Percentiles rank a stretch among this genome's conserved stretches.
These are phyloP conservation scores for Ophioderma brevispina DNA, from an alignment of 35 echinoderm and acorn worm species.

Conservation along the genomic window DNA sequence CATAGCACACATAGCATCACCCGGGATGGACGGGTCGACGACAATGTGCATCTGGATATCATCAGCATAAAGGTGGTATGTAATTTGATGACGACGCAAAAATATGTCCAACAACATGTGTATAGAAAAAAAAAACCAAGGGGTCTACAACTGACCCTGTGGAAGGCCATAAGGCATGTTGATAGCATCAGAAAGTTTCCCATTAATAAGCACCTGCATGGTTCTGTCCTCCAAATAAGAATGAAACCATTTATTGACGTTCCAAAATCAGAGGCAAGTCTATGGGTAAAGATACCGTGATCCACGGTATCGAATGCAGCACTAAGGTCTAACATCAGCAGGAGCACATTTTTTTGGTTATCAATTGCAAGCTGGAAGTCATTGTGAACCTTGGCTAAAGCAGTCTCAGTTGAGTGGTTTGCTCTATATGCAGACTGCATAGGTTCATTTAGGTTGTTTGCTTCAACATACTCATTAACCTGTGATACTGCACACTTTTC, in stretches of 20 bases:
- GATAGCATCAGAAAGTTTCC: not conserved
- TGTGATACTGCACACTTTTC: not conserved
- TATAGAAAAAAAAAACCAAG: no score
- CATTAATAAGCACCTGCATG: not conserved
- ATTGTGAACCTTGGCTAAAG: constrained; percentile 16
- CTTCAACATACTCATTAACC: not conserved
- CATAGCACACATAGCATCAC: not conserved
- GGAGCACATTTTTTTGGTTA: constrained; percentile 17
- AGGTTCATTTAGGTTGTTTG: constrained; percentile 12
- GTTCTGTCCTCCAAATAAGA: constrained; percentile 8
- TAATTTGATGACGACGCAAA: not conserved
- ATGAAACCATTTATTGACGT: constrained; percentile 12
- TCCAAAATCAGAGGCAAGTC: constrained; percentile 18
- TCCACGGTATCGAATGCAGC: constrained; percentile 37
- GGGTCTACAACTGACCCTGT: not conserved
- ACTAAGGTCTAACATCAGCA: constrained; percentile 12
- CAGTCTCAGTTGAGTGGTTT: constrained; percentile 40
- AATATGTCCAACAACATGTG: no score
- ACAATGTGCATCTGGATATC: not conserved
- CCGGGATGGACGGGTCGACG: not conserved
- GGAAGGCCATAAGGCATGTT: not conserved
- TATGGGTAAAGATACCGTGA: constrained; percentile 5
- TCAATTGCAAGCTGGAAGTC: constrained; percentile 28
- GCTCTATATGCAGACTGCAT: constrained; percentile 39
- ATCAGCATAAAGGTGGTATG: not conserved